phyloP scores from a whole-genome alignment of 64 coral and sea anemone species.

The Montipora foliosa region DNA sequence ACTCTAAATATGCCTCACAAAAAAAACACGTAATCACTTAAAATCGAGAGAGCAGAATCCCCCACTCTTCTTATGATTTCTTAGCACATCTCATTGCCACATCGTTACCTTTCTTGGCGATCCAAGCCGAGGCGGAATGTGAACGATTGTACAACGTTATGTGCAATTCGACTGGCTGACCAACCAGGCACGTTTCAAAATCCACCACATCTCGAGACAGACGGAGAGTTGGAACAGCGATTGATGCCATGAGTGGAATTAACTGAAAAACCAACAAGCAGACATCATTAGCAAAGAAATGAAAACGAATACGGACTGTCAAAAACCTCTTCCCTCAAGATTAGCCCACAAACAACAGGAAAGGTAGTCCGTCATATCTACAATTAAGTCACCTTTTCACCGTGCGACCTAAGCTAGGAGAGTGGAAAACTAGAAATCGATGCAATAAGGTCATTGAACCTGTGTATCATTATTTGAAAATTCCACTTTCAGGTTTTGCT shows the following conservation, averaged over 20 bases:
- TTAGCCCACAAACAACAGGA: too few species aligned
- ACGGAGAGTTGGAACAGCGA: slow-evolving; percentile 81
- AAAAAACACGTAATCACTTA: too few species aligned
- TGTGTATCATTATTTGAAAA: slow-evolving; percentile 94
- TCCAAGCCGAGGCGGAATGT: slow-evolving; percentile 77
- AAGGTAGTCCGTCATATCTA: too few species aligned
- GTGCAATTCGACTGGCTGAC: slow-evolving; percentile 81
- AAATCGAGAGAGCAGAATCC: too few species aligned
- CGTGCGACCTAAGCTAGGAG: too few species aligned
- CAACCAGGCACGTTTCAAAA: slow-evolving; percentile 92
- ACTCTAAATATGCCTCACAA: too few species aligned
- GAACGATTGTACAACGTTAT: slow-evolving; percentile 79
- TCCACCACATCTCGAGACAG: slow-evolving; percentile 83
- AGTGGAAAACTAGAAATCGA: background rate
- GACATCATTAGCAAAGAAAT: background rate
- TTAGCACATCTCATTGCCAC: background rate
- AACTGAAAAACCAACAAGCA: slow-evolving; percentile 37
- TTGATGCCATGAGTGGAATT: slow-evolving; percentile 80
- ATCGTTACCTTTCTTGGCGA: slow-evolving; percentile 76
- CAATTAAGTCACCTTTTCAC: too few species aligned
- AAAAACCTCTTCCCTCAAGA: background rate
- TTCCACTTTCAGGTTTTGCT: slow-evolving; percentile 73
- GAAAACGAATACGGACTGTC: background rate
- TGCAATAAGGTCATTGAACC: slow-evolving; percentile 34
- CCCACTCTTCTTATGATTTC: background rate